A percentile compares a stretch with the other conserved stretches of the same genome.
phyloP scores from a whole-genome alignment of 2,888 invertebrate species.

The Chalcosyrphus nemorum region DNA sequence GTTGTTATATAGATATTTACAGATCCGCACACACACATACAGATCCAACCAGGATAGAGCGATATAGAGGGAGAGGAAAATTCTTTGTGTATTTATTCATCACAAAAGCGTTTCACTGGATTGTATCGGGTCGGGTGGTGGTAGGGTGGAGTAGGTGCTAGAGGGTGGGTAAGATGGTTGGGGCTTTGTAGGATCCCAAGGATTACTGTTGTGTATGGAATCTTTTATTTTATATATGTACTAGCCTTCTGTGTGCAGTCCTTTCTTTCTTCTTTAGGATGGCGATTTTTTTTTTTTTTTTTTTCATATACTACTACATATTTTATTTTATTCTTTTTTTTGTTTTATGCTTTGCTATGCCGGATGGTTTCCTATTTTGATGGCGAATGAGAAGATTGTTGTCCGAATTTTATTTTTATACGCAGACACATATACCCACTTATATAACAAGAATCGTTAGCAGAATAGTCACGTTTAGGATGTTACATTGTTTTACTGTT shows the following conservation, averaged over 20 bases:
- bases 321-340: neutral
- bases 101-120: constrained; percentile 51
- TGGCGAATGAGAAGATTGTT: constrained; percentile 14
- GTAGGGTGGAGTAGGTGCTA: neutral
- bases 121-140: constrained; percentile 51
- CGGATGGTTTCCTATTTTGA: neutral
- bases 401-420: neutral
- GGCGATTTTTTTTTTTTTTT: neutral
- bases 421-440: neutral
- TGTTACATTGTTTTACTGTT: neutral
- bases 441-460: neutral
- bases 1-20: constrained; percentile 31
- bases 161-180: neutral
- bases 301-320: no score
- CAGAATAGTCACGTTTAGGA: neutral
- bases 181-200: constrained; percentile 36
- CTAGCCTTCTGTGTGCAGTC: neutral
- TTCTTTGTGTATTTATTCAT: constrained; percentile 50
- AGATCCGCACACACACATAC: neutral
- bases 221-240: constrained; percentile 31
- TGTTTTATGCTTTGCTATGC: neutral
- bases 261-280: neutral
- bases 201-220: constrained; percentile 44
- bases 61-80: neutral
- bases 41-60: neutral